phyloP scores from a whole-genome alignment of 1,140 invertebrate species.

The Drosophila equinoxialis region DNA sequence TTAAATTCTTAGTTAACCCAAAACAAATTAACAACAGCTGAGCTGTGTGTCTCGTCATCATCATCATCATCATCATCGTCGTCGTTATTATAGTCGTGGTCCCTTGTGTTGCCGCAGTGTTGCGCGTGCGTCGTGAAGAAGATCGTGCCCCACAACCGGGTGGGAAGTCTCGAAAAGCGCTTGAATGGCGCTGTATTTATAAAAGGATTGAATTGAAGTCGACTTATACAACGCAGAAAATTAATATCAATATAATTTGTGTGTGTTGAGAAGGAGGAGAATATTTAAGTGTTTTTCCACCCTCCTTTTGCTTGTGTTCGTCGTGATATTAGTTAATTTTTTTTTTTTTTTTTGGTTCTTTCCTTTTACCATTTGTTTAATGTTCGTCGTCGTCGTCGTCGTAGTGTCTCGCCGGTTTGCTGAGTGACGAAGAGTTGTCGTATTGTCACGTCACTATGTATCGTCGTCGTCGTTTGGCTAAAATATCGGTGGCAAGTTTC shows the following conservation, averaged over 20 bases:
- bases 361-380: not conserved
- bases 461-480: slow-evolving; percentile 64
- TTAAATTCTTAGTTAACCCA: slow-evolving; percentile 64
- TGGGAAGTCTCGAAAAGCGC: too few species aligned
- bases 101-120: not conserved
- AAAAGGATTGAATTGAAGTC: too few species aligned
- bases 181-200: slow-evolving; percentile 2
- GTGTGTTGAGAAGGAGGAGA: not conserved
- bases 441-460: slow-evolving; percentile 56
- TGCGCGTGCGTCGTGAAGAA: not conserved
- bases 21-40: slow-evolving; percentile 36
- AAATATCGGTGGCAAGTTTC: slow-evolving; percentile 46
- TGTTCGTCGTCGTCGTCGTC: slow-evolving; percentile 16
- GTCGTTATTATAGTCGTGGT: not conserved
- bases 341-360: not conserved
- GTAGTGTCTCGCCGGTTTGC: slow-evolving; percentile 20
- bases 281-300: not conserved
- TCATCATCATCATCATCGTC: not conserved
- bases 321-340: not conserved
- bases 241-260: not conserved
- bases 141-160: too few species aligned
- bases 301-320: not conserved
- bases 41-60: slow-evolving; percentile 37
- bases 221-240: not conserved
- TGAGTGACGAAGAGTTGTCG: not conserved